phyloP scores from a whole-genome alignment of 2,888 invertebrate species.

The Lordiphosa fenestrarum region DNA sequence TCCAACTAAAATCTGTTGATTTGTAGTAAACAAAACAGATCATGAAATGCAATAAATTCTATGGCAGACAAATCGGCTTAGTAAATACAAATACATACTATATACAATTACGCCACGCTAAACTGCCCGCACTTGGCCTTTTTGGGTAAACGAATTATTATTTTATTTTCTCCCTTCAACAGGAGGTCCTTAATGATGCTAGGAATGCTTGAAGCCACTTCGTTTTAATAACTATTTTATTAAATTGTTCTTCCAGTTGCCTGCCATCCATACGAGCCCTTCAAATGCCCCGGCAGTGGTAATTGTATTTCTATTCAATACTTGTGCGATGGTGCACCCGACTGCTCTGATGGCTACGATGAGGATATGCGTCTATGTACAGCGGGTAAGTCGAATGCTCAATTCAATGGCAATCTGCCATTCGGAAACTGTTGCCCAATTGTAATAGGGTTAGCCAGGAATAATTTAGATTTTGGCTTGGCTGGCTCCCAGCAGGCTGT shows the following conservation, averaged over 20 bases:
- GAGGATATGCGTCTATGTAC: constrained; percentile 97
- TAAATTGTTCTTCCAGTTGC: constrained; percentile 81
- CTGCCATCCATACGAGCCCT: constrained; percentile 97
- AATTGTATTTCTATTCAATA: constrained; percentile 98
- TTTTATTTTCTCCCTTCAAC: neutral
- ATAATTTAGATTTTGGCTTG: too few species aligned
- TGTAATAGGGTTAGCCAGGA: too few species aligned
- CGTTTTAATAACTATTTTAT: constrained; percentile 4
- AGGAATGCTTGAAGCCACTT: constrained; percentile 10
- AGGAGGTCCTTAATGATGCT: neutral
- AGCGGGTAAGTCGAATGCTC: constrained; percentile 85
- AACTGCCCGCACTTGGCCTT: neutral
- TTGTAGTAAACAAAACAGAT: neutral
- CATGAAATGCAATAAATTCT: constrained; percentile 10
- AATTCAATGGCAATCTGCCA: constrained; percentile 4
- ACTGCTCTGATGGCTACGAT: constrained; percentile 97
- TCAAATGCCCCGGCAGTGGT: constrained; percentile 96
- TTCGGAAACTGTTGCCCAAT: constrained; percentile 11
- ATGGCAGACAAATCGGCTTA: constrained; percentile 35
- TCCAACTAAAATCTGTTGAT: constrained; percentile 8
- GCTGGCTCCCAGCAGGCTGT: constrained; percentile 20
- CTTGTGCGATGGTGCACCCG: constrained; percentile 95
- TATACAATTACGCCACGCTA: constrained; percentile 15
- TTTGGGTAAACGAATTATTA: neutral
- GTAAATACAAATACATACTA: constrained; percentile 21